These are phyloP conservation scores for Hycleus phaleratus DNA, from an alignment of 1,140 invertebrate genomes.

Conservation along the genomic window DNA sequence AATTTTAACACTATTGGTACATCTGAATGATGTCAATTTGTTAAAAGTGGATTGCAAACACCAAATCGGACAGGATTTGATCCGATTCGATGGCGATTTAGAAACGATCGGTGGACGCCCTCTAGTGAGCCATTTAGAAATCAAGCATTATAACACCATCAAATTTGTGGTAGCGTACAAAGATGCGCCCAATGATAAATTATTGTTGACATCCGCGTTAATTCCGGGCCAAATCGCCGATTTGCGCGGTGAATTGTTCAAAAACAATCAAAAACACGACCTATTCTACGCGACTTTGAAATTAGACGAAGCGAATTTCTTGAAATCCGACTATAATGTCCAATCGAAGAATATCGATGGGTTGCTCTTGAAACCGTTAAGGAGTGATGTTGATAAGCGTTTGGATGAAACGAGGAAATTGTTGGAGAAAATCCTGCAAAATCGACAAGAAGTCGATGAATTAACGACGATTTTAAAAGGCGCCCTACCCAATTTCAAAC, in stretches of 20 bases:
- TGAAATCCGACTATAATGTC: constrained; percentile 56
- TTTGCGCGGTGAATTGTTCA: constrained; percentile 48
- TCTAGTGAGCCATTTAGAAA: constrained; percentile 42
- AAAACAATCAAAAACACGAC: constrained; percentile 50
- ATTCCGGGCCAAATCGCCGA: constrained; percentile 58
- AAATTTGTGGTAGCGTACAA: constrained; percentile 45
- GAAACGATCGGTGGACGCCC: constrained; percentile 46
- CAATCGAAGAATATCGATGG: constrained; percentile 56
- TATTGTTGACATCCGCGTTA: constrained; percentile 48
- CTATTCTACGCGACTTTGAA: constrained; percentile 51
- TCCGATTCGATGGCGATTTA: constrained; percentile 45
- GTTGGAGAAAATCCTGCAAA: constrained; percentile 38
- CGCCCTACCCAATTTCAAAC: constrained; percentile 52
- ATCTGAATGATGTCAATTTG: constrained; percentile 45
- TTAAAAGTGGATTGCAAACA: constrained; percentile 44
- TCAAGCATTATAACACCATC: constrained; percentile 49
- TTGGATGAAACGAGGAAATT: constrained; percentile 40
- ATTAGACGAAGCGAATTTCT: constrained; percentile 57
- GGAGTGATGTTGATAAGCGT: constrained; percentile 18
- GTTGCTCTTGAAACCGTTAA: constrained; percentile 31
- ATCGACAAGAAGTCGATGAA: constrained; percentile 39
- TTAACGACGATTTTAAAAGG: constrained; percentile 42
- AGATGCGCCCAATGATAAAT: constrained; percentile 48
- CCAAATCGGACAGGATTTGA: constrained; percentile 42
- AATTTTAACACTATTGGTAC: constrained; percentile 5